Evolutionary conservation across 2,113 vertebrate genomes (phyloP).

Genomic region (Zonotrichia leucophrys): DNA sequence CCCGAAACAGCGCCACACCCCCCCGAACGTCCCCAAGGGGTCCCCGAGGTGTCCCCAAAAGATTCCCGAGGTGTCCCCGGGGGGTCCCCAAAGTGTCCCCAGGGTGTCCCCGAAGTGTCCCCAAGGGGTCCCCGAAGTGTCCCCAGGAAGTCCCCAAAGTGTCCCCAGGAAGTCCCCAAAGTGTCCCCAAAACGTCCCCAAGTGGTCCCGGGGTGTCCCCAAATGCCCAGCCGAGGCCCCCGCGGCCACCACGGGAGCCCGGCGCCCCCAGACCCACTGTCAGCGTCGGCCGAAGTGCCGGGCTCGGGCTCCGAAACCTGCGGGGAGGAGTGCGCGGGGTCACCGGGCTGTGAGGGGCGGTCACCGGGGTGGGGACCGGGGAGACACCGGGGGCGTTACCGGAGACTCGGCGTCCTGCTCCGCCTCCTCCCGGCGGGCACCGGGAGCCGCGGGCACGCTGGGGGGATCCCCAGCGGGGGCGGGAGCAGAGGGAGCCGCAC

Average conservation of each 20-base stretch:
- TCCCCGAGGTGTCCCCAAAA: too few relatives aligned
- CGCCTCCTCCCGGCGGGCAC: background rate
- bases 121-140: too few relatives aligned
- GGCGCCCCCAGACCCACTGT: constrained; percentile 73
- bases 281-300: constrained; percentile 69
- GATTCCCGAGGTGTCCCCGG: too few relatives aligned
- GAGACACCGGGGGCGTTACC: background rate
- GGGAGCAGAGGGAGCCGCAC: background rate
- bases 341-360: background rate
- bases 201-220: background rate
- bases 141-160: too few relatives aligned
- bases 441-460: background rate
- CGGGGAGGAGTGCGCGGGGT: background rate
- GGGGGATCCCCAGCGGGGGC: background rate
- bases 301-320: constrained; percentile 76
- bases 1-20: too few relatives aligned
- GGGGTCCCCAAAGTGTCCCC: too few relatives aligned
- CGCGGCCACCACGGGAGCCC: too few relatives aligned
- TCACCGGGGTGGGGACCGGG: background rate
- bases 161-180: too few relatives aligned
- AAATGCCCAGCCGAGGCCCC: background rate
- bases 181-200: too few relatives aligned
- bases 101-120: too few relatives aligned
- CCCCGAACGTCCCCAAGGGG: too few relatives aligned
- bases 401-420: background rate